Conservation (phyloP, 92 coral and sea anemone genomes). For the Umimayanthus kanabou region DNA sequence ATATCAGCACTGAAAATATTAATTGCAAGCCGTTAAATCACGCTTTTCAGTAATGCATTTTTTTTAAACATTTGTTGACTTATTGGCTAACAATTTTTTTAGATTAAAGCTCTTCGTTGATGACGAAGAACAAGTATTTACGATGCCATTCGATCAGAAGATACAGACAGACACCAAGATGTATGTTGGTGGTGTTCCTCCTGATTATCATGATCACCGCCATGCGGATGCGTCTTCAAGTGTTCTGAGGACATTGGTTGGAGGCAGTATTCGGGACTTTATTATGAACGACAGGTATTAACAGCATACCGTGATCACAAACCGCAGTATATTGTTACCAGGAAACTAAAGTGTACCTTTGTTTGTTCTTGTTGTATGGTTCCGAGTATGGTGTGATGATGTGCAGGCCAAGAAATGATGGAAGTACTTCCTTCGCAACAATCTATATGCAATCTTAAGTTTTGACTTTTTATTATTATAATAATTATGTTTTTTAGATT, state of each 20-base stretch:
- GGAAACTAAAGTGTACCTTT: not conserved
- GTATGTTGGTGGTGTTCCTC: constrained; percentile 2
- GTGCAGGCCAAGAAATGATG: no score
- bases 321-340: no score
- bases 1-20: no score
- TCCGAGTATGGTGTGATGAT: not conserved
- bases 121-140: not conserved
- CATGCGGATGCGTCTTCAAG: not conserved
- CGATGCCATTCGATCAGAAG: not conserved
- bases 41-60: not conserved
- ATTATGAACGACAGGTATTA: not conserved
- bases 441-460: no score
- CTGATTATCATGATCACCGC: not conserved
- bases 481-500: no score
- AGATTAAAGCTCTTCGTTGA: not conserved
- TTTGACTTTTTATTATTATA: no score
- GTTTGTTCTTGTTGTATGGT: not conserved
- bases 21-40: no score
- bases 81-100: not conserved
- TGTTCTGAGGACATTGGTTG: not conserved
- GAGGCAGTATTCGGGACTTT: not conserved
- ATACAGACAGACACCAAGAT: not conserved
- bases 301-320: not conserved
- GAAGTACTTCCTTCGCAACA: no score
- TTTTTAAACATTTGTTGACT: not conserved